Evolutionary conservation across 2,888 invertebrate species (phyloP).

Genomic region (Drosophila histrio): DNA sequence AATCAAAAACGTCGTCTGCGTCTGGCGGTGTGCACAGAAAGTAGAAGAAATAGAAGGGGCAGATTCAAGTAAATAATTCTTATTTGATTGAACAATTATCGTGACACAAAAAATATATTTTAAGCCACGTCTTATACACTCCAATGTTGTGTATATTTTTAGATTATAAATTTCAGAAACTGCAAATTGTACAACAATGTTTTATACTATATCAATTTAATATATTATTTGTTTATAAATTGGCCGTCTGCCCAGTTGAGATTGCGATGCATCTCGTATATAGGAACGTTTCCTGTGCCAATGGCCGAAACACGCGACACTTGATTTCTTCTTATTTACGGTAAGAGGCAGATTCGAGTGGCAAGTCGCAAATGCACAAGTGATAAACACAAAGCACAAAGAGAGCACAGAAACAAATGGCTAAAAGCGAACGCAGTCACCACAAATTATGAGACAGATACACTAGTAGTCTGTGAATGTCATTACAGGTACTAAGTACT

Average conservation of each 20-base stretch:
- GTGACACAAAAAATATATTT: conserved; percentile 27
- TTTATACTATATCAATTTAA: not conserved
- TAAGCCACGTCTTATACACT: conserved; percentile 24
- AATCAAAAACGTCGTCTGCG: conserved; percentile 7
- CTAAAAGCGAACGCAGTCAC: conserved; percentile 16
- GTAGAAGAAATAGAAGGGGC: conserved; percentile 2
- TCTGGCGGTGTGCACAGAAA: conserved; percentile 11
- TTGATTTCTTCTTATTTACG: conserved; percentile 2
- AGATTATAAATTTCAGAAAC: conserved; percentile 32
- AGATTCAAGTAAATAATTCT: not conserved
- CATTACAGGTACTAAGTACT: not conserved
- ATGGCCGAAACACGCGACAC: conserved; percentile 66
- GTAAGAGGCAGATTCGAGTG: not conserved
- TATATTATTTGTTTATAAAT: conserved; percentile 37
- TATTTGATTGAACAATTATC: conserved; percentile 61
- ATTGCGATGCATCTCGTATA: conserved; percentile 14
- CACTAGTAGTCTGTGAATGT: not conserved
- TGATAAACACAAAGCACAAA: conserved; percentile 58
- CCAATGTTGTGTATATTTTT: conserved; percentile 6
- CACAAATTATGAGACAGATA: conserved; percentile 28
- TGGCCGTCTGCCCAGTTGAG: conserved; percentile 62
- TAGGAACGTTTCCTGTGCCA: conserved; percentile 67
- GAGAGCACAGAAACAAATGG: conserved; percentile 18
- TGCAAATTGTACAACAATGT: conserved; percentile 6
- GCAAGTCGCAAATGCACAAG: conserved; percentile 33